Evolutionary conservation across 2,888 invertebrate genomes (phyloP).

Genomic region (Trichacis sp.): DNA sequence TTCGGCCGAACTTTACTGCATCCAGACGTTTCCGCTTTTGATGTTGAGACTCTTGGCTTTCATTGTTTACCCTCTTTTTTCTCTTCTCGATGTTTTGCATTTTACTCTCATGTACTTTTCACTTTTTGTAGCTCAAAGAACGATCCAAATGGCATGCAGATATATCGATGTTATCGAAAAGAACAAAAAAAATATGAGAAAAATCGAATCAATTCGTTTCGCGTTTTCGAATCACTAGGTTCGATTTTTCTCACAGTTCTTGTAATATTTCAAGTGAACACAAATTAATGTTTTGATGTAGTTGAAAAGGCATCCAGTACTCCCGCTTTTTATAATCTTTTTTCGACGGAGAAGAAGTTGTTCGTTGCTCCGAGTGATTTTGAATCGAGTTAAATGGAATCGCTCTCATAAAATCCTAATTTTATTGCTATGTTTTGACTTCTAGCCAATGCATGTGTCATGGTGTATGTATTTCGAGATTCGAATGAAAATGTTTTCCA

Average conservation of each 20-base stretch:
- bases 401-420: background rate
- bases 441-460: background rate
- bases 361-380: conserved; percentile 51
- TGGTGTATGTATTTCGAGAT: background rate
- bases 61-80: conserved; percentile 12
- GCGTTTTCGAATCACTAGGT: background rate
- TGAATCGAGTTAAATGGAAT: conserved; percentile 31
- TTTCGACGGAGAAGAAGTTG: conserved; percentile 54
- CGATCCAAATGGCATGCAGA: conserved; percentile 16
- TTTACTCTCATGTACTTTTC: conserved; percentile 9
- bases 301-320: conserved; percentile 14
- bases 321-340: conserved; percentile 33
- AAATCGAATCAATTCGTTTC: background rate
- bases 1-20: conserved; percentile 2
- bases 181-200: background rate
- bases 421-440: background rate
- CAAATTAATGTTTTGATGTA: conserved; percentile 3
- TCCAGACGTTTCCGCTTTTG: conserved; percentile 39
- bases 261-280: background rate
- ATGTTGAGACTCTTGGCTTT: conserved; percentile 19
- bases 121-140: conserved; percentile 11
- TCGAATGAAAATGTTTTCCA: background rate
- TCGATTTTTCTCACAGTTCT: background rate
- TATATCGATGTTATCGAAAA: background rate
- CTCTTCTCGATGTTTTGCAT: conserved; percentile 15